Percentiles rank a stretch among this genome's conserved stretches.
phyloP scores from a whole-genome alignment of 30 jellyfish, hydroid and myxozoan genomes.

The Catostylus mosaicus region DNA sequence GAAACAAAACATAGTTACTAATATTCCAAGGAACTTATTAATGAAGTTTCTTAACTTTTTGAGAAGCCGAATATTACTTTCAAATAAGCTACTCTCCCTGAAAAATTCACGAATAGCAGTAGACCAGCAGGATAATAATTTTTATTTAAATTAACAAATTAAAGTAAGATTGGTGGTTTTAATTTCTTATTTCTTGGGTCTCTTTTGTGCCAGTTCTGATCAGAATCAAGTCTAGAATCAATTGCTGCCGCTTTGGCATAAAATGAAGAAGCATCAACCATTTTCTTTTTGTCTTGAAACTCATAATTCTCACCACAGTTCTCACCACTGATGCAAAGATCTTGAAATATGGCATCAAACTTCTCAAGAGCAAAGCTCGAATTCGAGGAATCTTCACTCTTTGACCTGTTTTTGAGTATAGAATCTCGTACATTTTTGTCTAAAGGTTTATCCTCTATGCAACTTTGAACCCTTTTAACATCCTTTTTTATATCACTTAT shows the following conservation, averaged over 20 bases:
- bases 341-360: conserved; percentile 16
- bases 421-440: not conserved
- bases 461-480: not conserved
- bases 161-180: conserved; percentile 25
- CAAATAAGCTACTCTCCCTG: too few species aligned
- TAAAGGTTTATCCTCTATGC: not conserved
- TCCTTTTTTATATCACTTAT: conserved; percentile 16
- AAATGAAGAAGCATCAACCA: conserved; percentile 24
- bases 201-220: conserved; percentile 39
- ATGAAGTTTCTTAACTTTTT: too few species aligned
- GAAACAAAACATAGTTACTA: too few species aligned
- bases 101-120: too few species aligned
- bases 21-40: too few species aligned
- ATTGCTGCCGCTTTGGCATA: conserved; percentile 39
- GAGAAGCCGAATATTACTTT: too few species aligned
- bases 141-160: too few species aligned
- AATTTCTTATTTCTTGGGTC: conserved; percentile 53
- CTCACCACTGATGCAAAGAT: not conserved
- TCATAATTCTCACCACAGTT: not conserved
- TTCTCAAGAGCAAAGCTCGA: conserved; percentile 21
- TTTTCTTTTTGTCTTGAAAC: not conserved
- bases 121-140: too few species aligned
- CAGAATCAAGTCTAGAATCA: not conserved
- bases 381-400: not conserved
- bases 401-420: not conserved